A percentile compares a stretch with the other conserved stretches of the same genome.
phyloP scores from a whole-genome alignment of 37 sponge, comb jelly and placozoan species.

The Theonella swinhoei region DNA sequence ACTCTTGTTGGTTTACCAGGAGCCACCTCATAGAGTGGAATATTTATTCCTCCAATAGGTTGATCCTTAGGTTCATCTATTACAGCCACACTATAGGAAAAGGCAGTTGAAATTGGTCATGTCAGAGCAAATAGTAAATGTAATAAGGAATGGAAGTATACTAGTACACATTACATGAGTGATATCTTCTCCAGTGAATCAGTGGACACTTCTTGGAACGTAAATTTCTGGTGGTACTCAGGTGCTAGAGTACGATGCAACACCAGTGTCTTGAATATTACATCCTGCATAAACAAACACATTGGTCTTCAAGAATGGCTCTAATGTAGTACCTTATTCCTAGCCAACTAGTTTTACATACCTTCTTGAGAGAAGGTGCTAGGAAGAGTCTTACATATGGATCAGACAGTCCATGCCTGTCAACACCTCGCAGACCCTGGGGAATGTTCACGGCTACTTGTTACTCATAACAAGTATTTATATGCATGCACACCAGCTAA shows the following conservation, averaged over 20 bases:
- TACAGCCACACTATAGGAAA: background rate
- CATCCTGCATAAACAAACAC: background rate
- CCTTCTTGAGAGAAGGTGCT: constrained; percentile 24
- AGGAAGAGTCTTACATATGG: constrained; percentile 50
- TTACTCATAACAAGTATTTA: no score
- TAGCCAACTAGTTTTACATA: no score
- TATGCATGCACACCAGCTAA: no score
- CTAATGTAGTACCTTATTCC: no score
- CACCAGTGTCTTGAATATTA: background rate
- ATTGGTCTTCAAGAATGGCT: no score
- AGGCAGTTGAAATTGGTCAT: no score
- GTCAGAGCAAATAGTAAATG: no score
- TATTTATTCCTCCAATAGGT: constrained; percentile 21
- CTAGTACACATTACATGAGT: no score
- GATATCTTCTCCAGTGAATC: constrained; percentile 15
- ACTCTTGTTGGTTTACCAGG: background rate
- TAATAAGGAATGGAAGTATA: background rate
- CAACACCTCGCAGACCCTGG: constrained; percentile 43
- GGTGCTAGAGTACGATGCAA: background rate
- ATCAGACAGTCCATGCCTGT: constrained; percentile 46
- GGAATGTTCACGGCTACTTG: no score
- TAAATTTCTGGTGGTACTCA: constrained; percentile 32
- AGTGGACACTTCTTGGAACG: constrained; percentile 7
- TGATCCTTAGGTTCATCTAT: constrained; percentile 17
- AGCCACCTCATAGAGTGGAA: constrained; percentile 29